Base-by-base conservation (phyloP, 2,888 invertebrate genomes). In the Augochlorella aurata region DNA sequence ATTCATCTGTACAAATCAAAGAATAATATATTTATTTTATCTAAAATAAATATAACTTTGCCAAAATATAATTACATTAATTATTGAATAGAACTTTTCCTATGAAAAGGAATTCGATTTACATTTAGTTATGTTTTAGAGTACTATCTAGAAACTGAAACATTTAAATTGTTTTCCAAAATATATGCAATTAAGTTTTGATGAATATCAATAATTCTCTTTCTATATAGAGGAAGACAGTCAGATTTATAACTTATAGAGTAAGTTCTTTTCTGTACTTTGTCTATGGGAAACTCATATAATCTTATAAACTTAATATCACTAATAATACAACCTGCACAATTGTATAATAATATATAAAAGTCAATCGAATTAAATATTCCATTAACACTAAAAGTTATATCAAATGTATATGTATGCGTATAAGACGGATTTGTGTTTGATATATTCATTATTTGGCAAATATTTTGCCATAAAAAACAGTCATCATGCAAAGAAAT, bases 181-280 rank as follows among this genome's bases (percentile, higher is more conserved):
- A 87, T 84, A 85, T 89, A 87, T 44, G 90, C 75, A 82, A 94
- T 89, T 68, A 93, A 67, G 80, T 91, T 91, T 75, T 91, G 85
- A 87, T 94, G 94, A 50, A 94, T 88, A 66, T 92, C 83, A 44
- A 94, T 90, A 44, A 93, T 91, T 88, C 92, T 89, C 74, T 90
- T 87, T 79, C 93, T 91, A 79, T 91, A 86, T 68, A 94, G 85
- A 44, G 94, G 93, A 44, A 91, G 77, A n/a, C 83, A 84, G 74
- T 89, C 87, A n/a, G 94, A 93, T 79, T 89, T 90, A 81, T 94
- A 94, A 50, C 81, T 90, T 78, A 94, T 92, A 84, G 92, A 92
- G 80, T 92, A 94, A 70, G 94, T 94, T 73, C 87, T 89, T 38
- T 91, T 91, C 21, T 89, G 87, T 81, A 88, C 87, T 54, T 88